Conservation (phyloP, 2,113 vertebrate species). For the Tapirus terrestris region DNA sequence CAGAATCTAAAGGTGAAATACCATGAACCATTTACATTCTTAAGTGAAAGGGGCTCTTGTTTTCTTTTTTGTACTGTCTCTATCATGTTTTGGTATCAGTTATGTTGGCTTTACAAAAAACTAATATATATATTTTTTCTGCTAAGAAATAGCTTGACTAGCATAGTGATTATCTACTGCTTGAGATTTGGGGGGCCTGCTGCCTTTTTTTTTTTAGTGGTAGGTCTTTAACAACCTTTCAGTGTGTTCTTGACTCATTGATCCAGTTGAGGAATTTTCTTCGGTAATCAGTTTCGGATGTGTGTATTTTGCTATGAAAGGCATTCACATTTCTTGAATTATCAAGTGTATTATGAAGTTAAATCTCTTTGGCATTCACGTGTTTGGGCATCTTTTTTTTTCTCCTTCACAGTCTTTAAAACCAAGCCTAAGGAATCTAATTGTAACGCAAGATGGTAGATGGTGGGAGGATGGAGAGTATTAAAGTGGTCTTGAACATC, state of each 20-base stretch:
- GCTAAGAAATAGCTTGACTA: not conserved
- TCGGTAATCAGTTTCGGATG: not conserved
- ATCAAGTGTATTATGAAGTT: not conserved
- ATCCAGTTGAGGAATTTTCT: not conserved
- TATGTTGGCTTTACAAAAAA: not conserved
- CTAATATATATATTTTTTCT: not conserved
- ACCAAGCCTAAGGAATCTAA: not conserved
- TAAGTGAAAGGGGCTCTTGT: not conserved
- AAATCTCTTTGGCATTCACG: not conserved
- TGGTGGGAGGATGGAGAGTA: not conserved
- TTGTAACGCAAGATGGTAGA: not conserved
- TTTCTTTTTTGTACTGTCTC: not conserved
- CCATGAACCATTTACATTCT: not conserved
- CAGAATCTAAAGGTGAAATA: not conserved
- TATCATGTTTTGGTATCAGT: not conserved
- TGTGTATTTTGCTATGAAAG: not conserved
- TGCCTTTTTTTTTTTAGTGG: not conserved
- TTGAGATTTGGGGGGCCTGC: not conserved
- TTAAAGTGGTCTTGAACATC: not conserved
- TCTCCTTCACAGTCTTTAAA: not conserved
- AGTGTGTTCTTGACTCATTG: not conserved
- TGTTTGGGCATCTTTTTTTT: not conserved
- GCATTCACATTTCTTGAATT: not conserved
- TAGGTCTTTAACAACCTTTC: not conserved
- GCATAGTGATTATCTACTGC: not conserved